These are phyloP conservation scores for Emys orbicularis DNA, from an alignment of 2,797 vertebrate species.

Conservation along the genomic window DNA sequence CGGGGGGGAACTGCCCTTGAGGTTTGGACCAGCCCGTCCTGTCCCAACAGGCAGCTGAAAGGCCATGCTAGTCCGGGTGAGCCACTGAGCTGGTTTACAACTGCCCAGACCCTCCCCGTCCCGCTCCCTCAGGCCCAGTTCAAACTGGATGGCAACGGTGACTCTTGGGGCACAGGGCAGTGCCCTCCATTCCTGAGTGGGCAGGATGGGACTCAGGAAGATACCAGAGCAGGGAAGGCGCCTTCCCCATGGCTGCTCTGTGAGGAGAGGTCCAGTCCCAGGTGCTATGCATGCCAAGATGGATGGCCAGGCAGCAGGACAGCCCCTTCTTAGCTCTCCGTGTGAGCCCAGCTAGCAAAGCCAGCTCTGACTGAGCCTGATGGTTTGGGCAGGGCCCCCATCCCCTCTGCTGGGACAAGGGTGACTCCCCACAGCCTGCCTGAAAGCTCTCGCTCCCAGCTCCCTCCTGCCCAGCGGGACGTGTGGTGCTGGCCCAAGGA, in stretches of 20 bases:
- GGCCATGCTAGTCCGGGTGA: neutral
- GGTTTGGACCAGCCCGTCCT: neutral
- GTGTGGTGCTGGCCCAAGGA: slow-evolving; percentile 79
- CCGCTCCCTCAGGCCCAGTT: neutral
- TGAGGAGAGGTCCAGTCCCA: neutral
- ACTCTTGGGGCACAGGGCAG: neutral
- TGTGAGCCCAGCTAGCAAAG: neutral
- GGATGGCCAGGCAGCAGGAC: neutral
- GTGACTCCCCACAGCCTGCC: neutral
- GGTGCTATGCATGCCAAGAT: neutral
- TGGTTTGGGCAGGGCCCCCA: neutral
- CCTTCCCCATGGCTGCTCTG: neutral
- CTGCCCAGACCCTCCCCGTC: neutral
- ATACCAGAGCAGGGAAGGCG: neutral
- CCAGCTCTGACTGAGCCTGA: neutral
- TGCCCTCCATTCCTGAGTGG: too few species aligned
- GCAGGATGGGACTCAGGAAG: neutral
- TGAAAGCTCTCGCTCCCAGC: neutral
- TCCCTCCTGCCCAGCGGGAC: slow-evolving; percentile 67
- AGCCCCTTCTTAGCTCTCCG: neutral
- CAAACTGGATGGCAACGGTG: neutral
- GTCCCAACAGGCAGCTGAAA: neutral
- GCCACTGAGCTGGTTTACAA: neutral
- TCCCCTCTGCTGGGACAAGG: neutral
- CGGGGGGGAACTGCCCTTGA: neutral